Base-by-base conservation (phyloP, 2,888 invertebrate genomes). In the Erebia palarica region DNA sequence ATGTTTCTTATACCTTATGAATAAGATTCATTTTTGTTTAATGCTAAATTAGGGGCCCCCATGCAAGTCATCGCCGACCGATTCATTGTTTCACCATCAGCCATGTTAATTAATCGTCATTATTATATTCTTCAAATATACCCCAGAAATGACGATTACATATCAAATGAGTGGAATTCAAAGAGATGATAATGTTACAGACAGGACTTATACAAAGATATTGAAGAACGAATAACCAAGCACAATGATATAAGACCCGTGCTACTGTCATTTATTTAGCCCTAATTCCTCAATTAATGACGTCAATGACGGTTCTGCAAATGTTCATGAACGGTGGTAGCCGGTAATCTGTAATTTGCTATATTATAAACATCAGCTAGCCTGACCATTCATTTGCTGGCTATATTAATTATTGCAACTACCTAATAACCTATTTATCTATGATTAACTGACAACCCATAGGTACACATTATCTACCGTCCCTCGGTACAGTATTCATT, bases 51-150 rank as follows among this genome's bases (percentile, higher is more conserved):
- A 65, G 58, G 71, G 60, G 73, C 78, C 81, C 87, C 84, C 86
- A 81, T 85, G 84, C 82, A 72, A 65, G 70, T 80, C 81, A 78
- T 79, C 78, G 78, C 79, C 76, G 78, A 59, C 79, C 82, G 80
- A 81, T 80, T 84, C 89, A 89, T 91, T 91, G 91, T 92, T 91
- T 89, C 80, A 86, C 77, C 79, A 82, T 83, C 84, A 77, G 77
- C 83, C 83, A 80, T 85, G 87, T 90, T 91, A 90, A 90, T 91
- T 92, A 91, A 91, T 91, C 88, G 86, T 88, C 87, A 86, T 89
- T 86, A 89, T 91, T 89, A 89, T 90, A 88, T 87, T 86, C 87
- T 88, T 88, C 79, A 78, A 80, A 78, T 86, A 84, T 80, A 82
- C 84, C 83, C 86, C 80, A 83, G 83, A 86, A 85, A 82, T 85